phyloP scores from a whole-genome alignment of 2,888 invertebrate genomes.

The Folsomia candida region DNA sequence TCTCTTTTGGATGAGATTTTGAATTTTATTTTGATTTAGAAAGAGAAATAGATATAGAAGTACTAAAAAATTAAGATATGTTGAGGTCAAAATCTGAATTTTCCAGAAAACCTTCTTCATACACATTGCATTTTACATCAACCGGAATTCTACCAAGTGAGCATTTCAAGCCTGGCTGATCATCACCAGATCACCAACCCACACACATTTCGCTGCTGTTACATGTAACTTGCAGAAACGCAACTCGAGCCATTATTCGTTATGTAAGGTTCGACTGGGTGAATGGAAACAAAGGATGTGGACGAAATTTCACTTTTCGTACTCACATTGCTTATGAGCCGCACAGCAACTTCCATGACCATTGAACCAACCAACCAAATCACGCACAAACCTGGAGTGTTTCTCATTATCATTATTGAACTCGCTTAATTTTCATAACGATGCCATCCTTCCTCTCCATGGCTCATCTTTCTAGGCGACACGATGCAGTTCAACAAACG shows the following conservation, averaged over 20 bases:
- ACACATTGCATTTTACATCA: not conserved
- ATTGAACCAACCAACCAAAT: not conserved
- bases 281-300: not conserved
- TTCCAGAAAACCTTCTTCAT: no score
- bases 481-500: no score
- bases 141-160: conserved; percentile 17
- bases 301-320: not conserved
- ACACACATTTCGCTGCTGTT: no score
- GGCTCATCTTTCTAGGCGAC: no score
- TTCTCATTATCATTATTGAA: not conserved
- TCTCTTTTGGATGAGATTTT: no score
- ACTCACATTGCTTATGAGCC: no score
- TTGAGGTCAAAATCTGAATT: no score
- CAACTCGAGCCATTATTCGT: not conserved
- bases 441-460: not conserved
- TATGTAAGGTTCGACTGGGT: not conserved
- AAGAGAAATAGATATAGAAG: no score
- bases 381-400: not conserved
- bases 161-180: conserved; percentile 12
- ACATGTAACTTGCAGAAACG: no score
- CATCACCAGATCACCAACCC: no score
- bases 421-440: not conserved
- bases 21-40: no score
- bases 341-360: not conserved
- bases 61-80: no score